These are phyloP conservation scores for Pelodytes ibericus DNA, from an alignment of 2,797 vertebrate genomes.

Conservation along the genomic window DNA sequence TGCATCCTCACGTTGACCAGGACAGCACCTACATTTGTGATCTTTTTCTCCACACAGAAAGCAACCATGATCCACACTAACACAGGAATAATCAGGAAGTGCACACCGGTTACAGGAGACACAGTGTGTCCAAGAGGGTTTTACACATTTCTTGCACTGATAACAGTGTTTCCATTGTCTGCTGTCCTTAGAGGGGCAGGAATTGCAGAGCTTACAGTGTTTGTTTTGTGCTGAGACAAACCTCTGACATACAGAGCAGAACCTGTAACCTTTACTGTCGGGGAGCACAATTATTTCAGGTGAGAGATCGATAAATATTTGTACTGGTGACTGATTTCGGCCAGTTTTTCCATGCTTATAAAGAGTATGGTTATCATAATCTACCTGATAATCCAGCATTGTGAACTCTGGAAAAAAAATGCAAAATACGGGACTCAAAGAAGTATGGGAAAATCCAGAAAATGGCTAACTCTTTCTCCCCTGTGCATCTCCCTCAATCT, in stretches of 20 bases:
- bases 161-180: constrained; percentile 88
- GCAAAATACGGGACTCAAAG: constrained; percentile 91
- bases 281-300: constrained; percentile 80
- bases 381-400: constrained; percentile 98
- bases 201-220: constrained; percentile 84
- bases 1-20: constrained; percentile 43
- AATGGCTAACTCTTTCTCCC: constrained; percentile 77
- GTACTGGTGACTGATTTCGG: constrained; percentile 90
- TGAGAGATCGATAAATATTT: constrained; percentile 89
- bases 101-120: constrained; percentile 76
- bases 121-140: constrained; percentile 93
- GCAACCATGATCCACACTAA: constrained; percentile 69
- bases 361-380: constrained; percentile 93
- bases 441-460: constrained; percentile 97
- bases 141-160: constrained; percentile 87
- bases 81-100: constrained; percentile 80
- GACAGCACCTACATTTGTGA: constrained; percentile 86
- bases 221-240: constrained; percentile 84
- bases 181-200: constrained; percentile 94
- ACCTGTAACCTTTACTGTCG: constrained; percentile 88
- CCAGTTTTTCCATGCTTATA: constrained; percentile 93
- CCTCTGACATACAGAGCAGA: constrained; percentile 83
- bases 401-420: constrained; percentile 83
- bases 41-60: constrained; percentile 80
- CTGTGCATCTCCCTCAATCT: constrained; percentile 80